Evolutionary conservation across 2,113 vertebrate genomes (phyloP), one percentile per base, ranked within the genome.

Genomic region (Mirounga angustirostris): DNA sequence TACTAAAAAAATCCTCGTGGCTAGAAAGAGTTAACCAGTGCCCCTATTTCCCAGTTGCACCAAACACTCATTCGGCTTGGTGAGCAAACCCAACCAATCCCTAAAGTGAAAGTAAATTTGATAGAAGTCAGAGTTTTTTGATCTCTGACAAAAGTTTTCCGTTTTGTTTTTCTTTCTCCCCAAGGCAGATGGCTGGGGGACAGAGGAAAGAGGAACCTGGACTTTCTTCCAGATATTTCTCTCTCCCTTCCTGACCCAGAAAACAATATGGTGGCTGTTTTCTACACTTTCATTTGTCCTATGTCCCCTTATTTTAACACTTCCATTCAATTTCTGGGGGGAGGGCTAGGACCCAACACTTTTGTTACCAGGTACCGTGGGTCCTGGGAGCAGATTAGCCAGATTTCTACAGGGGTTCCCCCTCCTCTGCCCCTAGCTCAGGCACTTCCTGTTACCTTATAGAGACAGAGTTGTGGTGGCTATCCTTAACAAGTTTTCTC

Each of bases 121-220:
- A 26, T 1, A 36, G 50, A 18, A 83, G 56, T 76, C 94, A 85
- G 92, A 88, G 56, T 14, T 79, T 79, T 93, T 92, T 67, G 43
- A 78, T 73, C 15, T 91, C 52, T 54, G 89, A 91, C 46, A 89
- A 89, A 95, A 89, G 58, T 65, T 33, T 88, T 89, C 61, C 2
- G 0, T 74, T 73, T 83, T 76, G 22, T 58, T 78, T 54, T 80
- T 89, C 71, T 96, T 86, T 67, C 79, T 95, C 18, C 54, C 22
- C 1, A 46, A 46, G 58, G 59, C 63, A 61, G 19, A 56, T 65
- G 65, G n/a, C 19, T 33, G 19, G 30, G 7, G 58, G 2, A n/a
- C n/a, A n/a, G 63, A 82, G 56, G 40, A 33, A 83, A 40, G 5
- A 71, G 36, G 7, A 58, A 36, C 46, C 69, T 83, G 10, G 11